These are phyloP conservation scores for Podiceps cristatus DNA, from an alignment of 2,113 vertebrate species.

Conservation along the genomic window DNA sequence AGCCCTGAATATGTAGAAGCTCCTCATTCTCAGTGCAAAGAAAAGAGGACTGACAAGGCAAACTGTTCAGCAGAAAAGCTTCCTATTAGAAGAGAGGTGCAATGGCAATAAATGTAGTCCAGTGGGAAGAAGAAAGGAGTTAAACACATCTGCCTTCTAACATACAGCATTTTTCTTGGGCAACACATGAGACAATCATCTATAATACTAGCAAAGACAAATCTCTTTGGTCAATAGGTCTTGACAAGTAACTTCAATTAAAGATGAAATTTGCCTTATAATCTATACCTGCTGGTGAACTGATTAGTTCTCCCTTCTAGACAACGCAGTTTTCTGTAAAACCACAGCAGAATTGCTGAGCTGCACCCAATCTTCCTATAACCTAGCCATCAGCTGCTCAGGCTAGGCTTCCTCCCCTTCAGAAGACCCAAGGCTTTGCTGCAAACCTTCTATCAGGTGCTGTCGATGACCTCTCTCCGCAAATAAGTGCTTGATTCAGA, in stretches of 20 bases:
- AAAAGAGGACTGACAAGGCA: background rate
- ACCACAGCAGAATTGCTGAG: background rate
- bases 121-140: conserved; percentile 10
- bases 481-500: background rate
- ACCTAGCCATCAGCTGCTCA: background rate
- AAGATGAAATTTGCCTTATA: conserved; percentile 2
- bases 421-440: background rate
- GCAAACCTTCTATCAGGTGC: background rate
- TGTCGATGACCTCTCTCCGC: background rate
- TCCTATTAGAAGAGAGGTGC: background rate
- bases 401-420: background rate
- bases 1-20: background rate
- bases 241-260: background rate
- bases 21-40: background rate
- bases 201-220: background rate
- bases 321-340: background rate
- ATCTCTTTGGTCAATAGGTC: background rate
- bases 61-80: background rate
- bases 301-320: background rate
- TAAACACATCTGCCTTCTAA: background rate
- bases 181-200: background rate
- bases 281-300: background rate
- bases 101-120: background rate
- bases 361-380: background rate
- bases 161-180: background rate